Conservation (phyloP, 2,888 invertebrate species). For the Andrena bucephala region DNA sequence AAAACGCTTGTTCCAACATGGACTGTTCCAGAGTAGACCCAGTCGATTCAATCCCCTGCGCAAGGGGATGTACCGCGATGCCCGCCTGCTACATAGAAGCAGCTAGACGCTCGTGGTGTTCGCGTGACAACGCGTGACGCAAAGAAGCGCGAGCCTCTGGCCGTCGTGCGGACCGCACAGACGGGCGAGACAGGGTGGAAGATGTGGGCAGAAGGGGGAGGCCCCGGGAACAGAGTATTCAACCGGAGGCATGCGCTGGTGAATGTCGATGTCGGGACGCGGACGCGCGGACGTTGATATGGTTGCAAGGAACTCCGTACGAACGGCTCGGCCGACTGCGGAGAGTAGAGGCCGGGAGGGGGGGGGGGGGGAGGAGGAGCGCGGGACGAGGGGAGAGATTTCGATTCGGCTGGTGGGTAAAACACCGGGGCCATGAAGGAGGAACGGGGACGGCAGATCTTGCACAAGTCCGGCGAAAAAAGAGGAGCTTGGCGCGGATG, state of each 20-base stretch:
- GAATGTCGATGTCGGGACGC: conserved; percentile 72
- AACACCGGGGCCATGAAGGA: conserved; percentile 21
- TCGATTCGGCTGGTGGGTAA: conserved; percentile 51
- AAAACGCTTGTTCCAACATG: too few relatives aligned
- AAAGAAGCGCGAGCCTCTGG: background rate
- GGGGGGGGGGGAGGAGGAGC: conserved; percentile 9
- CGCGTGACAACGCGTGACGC: background rate
- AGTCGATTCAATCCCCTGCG: too few relatives aligned
- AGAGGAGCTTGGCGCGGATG: conserved; percentile 64
- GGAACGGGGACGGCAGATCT: conserved; percentile 54
- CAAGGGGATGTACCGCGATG: too few relatives aligned
- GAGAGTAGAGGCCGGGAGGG: conserved; percentile 1
- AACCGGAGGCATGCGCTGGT: conserved; percentile 64
- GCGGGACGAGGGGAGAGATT: background rate
- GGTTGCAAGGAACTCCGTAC: conserved; percentile 54
- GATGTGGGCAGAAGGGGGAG: conserved; percentile 16
- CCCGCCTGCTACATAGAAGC: too few relatives aligned
- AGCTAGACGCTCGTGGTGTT: too few relatives aligned
- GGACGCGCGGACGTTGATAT: conserved; percentile 69
- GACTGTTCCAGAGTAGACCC: too few relatives aligned
- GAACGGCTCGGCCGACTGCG: conserved; percentile 21
- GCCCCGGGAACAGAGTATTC: conserved; percentile 52
- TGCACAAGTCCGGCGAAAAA: conserved; percentile 65
- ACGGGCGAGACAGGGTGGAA: conserved; percentile 8
- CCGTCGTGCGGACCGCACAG: conserved; percentile 9